These are phyloP conservation scores for Tenualosa ilisha DNA, from an alignment of 2,797 vertebrate genomes.

Conservation along the genomic window DNA sequence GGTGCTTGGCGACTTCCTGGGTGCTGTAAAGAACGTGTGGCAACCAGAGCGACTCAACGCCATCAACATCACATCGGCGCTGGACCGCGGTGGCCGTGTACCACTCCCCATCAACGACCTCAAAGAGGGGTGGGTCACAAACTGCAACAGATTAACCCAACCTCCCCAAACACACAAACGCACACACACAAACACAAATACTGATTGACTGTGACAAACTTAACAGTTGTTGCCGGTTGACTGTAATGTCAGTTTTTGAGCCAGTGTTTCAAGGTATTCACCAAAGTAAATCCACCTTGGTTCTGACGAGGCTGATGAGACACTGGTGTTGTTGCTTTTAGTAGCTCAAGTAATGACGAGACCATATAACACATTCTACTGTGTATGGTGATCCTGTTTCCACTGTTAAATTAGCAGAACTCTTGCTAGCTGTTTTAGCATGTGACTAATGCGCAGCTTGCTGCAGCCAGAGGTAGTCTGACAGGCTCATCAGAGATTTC, in stretches of 20 bases:
- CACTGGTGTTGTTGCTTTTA: not conserved
- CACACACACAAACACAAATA: not conserved
- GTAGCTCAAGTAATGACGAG: not conserved
- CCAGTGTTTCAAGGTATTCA: too few relatives aligned
- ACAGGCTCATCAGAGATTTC: constrained; percentile 37
- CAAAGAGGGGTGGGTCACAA: constrained; percentile 91
- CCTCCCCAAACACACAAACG: not conserved
- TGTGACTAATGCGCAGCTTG: not conserved
- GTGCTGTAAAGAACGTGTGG: constrained; percentile 98
- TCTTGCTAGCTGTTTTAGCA: not conserved
- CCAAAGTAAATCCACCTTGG: not conserved
- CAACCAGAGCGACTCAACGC: constrained; percentile 95
- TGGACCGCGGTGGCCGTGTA: constrained; percentile 93
- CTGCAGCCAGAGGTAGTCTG: not conserved
- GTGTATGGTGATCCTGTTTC: not conserved
- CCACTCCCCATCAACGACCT: constrained; percentile 96
- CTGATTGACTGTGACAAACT: too few relatives aligned
- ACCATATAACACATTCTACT: not conserved
- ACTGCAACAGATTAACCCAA: not conserved
- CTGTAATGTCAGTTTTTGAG: too few relatives aligned
- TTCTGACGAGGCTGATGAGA: not conserved
- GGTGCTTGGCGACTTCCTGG: constrained; percentile 95
- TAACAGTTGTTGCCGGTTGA: too few relatives aligned
- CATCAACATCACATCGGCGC: constrained; percentile 96
- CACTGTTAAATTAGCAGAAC: not conserved